phyloP scores from a whole-genome alignment of 1,140 invertebrate genomes.

The Brachionus manjavacas region DNA sequence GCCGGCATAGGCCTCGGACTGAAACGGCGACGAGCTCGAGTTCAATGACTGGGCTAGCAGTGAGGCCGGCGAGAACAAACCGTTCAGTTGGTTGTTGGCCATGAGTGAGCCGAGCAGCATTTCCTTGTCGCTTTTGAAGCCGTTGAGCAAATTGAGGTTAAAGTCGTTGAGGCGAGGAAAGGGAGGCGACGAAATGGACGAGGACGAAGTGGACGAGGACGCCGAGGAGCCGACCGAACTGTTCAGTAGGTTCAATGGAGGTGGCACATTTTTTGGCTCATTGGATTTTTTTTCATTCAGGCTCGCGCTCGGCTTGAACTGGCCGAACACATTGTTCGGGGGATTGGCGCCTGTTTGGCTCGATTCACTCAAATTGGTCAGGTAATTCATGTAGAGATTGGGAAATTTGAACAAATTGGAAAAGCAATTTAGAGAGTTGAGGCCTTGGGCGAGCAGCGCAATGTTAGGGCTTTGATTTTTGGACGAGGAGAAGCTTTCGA shows the following conservation, averaged over 20 bases:
- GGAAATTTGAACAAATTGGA: slow-evolving; percentile 26
- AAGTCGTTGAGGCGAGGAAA: background rate
- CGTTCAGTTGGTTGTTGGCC: background rate
- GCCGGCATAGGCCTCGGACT: background rate
- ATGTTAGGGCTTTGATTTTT: background rate
- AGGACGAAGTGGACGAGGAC: background rate
- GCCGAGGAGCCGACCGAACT: background rate
- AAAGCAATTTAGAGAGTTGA: background rate
- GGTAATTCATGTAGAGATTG: slow-evolving; percentile 9
- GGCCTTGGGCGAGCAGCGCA: background rate
- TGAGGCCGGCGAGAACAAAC: background rate
- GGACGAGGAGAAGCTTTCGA: background rate
- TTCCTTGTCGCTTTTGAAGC: slow-evolving; percentile 1
- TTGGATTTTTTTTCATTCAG: background rate
- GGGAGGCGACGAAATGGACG: background rate
- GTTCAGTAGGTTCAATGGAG: background rate
- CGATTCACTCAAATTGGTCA: background rate
- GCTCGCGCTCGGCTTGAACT: background rate
- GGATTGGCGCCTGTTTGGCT: background rate
- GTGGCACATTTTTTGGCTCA: background rate
- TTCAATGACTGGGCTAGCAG: background rate
- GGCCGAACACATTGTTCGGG: background rate
- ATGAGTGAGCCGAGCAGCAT: background rate
- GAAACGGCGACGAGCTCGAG: background rate
- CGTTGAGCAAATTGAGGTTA: background rate